Conservation (phyloP, 2,888 invertebrate species). For the Sinopyrophorus schimmeli region DNA sequence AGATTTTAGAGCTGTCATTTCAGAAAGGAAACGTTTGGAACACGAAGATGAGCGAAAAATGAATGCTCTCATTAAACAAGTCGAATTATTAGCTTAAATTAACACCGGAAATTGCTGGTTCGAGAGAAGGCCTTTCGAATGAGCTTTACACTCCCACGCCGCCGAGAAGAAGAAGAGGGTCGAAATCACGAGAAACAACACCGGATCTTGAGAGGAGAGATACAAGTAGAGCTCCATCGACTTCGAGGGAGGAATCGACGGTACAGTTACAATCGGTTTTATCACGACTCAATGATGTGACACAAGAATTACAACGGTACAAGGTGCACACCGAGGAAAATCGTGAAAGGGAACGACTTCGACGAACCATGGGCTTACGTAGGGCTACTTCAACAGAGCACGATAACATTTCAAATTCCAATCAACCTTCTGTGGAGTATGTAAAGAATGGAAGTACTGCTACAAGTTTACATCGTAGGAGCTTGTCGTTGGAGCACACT, state of each 20-base stretch:
- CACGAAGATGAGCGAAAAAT: constrained; percentile 76
- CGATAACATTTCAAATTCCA: constrained; percentile 56
- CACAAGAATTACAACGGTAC: constrained; percentile 63
- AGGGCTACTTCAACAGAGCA: constrained; percentile 67
- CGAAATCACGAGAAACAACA: constrained; percentile 72
- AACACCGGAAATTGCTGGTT: constrained; percentile 68
- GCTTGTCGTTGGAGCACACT: constrained; percentile 73
- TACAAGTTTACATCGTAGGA: constrained; percentile 67
- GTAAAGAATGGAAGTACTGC: constrained; percentile 38
- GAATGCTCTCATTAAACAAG: constrained; percentile 72
- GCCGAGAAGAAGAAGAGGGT: constrained; percentile 69
- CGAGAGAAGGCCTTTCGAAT: constrained; percentile 53
- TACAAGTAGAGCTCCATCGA: constrained; percentile 60
- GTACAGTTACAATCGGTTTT: constrained; percentile 56
- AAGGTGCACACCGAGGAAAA: constrained; percentile 60
- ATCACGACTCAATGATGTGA: constrained; percentile 69
- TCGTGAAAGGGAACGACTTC: constrained; percentile 57
- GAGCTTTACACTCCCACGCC: constrained; percentile 68
- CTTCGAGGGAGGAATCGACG: constrained; percentile 50
- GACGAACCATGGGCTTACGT: constrained; percentile 50
- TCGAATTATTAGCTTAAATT: constrained; percentile 74
- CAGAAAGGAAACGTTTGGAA: constrained; percentile 57
- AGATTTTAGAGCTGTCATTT: constrained; percentile 56
- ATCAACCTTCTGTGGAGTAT: constrained; percentile 35
- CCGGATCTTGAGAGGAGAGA: constrained; percentile 60